Evolutionary conservation across 2,888 invertebrate genomes (phyloP).

Genomic region (Conchocele bisecta): DNA sequence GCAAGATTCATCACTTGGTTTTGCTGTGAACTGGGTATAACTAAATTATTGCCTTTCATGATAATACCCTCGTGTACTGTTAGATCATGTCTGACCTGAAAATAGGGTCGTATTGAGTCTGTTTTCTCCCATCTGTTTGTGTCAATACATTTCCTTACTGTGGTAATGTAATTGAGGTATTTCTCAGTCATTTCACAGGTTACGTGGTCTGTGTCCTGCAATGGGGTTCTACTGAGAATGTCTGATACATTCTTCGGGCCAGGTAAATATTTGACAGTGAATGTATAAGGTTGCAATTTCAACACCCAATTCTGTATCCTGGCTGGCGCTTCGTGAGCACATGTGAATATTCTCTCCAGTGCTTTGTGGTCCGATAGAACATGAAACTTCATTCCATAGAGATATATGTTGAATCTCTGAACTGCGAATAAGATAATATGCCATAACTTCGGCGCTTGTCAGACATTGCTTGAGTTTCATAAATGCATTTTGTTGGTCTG

Average conservation of each 20-base stretch:
- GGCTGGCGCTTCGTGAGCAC: background rate
- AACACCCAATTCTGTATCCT: slow-evolving; percentile 8
- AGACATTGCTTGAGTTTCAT: background rate
- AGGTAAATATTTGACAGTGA: slow-evolving; percentile 7
- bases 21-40: slow-evolving; percentile 16
- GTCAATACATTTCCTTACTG: background rate
- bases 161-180: slow-evolving; percentile 13
- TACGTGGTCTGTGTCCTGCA: background rate
- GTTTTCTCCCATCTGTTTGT: slow-evolving; percentile 8
- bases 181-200: slow-evolving; percentile 7
- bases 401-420: background rate
- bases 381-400: background rate
- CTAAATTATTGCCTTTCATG: slow-evolving; percentile 8
- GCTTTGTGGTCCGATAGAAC: slow-evolving; percentile 3
- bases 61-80: slow-evolving; percentile 9
- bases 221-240: background rate
- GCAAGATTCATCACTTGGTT: slow-evolving; percentile 18
- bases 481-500: slow-evolving; percentile 2
- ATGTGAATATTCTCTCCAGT: background rate
- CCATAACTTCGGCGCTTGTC: slow-evolving; percentile 12
- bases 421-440: slow-evolving; percentile 3
- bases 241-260: slow-evolving; percentile 6
- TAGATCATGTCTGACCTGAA: slow-evolving; percentile 20
- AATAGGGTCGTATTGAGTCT: slow-evolving; percentile 2
- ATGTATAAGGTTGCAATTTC: slow-evolving; percentile 10